A percentile compares a stretch with the other conserved stretches of the same genome.
Conservation (phyloP, 2,888 invertebrate species). For the Volucella bombylans region DNA sequence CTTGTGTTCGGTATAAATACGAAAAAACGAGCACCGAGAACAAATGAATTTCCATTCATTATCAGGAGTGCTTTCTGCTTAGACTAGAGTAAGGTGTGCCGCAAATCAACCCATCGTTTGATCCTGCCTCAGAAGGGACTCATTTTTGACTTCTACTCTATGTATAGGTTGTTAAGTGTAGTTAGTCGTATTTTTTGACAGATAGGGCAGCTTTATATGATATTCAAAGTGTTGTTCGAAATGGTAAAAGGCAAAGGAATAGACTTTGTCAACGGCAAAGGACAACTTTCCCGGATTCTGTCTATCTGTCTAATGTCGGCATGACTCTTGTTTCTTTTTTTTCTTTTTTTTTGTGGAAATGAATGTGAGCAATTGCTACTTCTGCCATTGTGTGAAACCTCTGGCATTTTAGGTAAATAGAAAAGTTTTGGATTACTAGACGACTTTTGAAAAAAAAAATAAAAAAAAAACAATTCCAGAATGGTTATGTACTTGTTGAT, state of each 20-base stretch:
- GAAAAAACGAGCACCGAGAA: constrained; percentile 12
- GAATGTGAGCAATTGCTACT: constrained; percentile 34
- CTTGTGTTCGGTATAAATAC: constrained; percentile 10
- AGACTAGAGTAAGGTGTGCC: constrained; percentile 5
- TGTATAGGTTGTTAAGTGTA: constrained; percentile 20
- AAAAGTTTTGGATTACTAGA: constrained; percentile 25
- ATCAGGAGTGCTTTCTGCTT: constrained; percentile 17
- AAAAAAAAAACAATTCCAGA: background rate
- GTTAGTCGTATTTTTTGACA: constrained; percentile 23
- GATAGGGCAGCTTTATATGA: constrained; percentile 24
- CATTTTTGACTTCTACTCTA: background rate
- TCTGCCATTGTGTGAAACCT: constrained; percentile 13
- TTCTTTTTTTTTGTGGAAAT: background rate
- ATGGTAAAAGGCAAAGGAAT: constrained; percentile 28
- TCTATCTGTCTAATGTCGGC: background rate
- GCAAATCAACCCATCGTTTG: background rate
- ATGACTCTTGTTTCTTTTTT: too few relatives aligned
- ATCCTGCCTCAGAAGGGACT: constrained; percentile 20
- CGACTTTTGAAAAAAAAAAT: background rate
- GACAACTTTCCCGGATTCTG: constrained; percentile 27
- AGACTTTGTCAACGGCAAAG: background rate
- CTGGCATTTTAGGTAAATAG: constrained; percentile 46
- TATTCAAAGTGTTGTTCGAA: constrained; percentile 36
- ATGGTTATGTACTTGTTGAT: constrained; percentile 59
- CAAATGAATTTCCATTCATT: constrained; percentile 57